These are phyloP conservation scores for Zosterops pallidus DNA, from an alignment of 2,113 vertebrate species.

Conservation along the genomic window DNA sequence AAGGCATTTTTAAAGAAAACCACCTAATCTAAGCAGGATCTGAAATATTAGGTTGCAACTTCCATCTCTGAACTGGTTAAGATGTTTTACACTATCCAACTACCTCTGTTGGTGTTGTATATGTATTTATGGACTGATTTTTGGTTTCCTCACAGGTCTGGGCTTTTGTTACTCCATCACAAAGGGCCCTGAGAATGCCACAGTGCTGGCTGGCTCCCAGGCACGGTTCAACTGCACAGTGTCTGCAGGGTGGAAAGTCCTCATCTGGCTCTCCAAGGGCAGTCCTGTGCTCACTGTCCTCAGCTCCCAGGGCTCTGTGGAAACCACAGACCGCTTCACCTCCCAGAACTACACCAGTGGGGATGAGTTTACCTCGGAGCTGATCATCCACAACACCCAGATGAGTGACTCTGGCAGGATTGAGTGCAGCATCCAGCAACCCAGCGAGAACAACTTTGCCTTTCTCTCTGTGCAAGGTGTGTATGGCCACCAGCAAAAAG, in stretches of 20 bases:
- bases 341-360: constrained; percentile 29
- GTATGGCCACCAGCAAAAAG: not conserved
- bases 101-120: not conserved
- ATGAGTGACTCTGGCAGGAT: constrained; percentile 72
- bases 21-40: not conserved
- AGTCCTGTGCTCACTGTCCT: constrained; percentile 68
- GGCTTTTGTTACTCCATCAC: constrained; percentile 53
- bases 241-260: constrained; percentile 71
- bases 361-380: constrained; percentile 67
- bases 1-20: not conserved
- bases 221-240: constrained; percentile 83
- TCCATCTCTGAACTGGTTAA: not conserved
- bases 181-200: constrained; percentile 70
- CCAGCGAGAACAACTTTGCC: constrained; percentile 37
- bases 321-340: constrained; percentile 63
- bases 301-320: constrained; percentile 48
- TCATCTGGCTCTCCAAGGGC: constrained; percentile 79
- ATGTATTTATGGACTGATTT: not conserved
- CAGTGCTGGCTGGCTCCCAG: constrained; percentile 72
- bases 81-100: not conserved
- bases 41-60: not conserved
- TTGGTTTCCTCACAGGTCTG: constrained; percentile 42
- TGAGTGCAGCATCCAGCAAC: constrained; percentile 78
- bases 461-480: constrained; percentile 84
- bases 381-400: constrained; percentile 72